Conservation (phyloP, 2,113 vertebrate genomes). For the Montifringilla adamsi region DNA sequence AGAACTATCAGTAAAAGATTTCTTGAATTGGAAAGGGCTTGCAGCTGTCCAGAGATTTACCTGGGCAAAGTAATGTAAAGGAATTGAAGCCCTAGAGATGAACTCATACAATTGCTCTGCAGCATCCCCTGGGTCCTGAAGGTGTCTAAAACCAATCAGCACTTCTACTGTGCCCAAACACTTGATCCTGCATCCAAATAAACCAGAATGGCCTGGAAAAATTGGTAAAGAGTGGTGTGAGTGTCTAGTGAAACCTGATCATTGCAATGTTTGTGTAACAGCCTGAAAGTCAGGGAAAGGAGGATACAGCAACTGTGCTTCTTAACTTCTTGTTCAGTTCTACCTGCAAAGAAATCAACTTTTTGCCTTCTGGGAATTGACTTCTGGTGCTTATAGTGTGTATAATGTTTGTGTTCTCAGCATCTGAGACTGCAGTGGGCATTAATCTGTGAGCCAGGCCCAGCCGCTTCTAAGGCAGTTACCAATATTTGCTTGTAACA, state of each 20-base stretch:
- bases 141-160: background rate
- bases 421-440: background rate
- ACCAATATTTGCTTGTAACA: background rate
- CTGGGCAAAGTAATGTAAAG: background rate
- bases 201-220: background rate
- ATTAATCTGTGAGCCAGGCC: background rate
- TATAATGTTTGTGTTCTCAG: background rate
- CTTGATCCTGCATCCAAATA: background rate
- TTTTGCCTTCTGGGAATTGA: background rate
- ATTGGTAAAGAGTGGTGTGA: background rate
- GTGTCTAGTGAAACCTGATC: background rate
- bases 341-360: background rate
- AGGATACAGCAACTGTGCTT: background rate
- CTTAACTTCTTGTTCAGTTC: background rate
- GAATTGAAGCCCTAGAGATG: background rate
- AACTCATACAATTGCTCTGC: background rate
- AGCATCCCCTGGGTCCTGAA: accelerated
- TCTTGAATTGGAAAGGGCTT: background rate
- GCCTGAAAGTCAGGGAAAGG: background rate
- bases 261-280: accelerated
- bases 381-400: background rate
- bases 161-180: background rate
- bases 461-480: accelerated
- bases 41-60: background rate
- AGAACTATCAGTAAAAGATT: background rate